These are phyloP conservation scores for Phymastichus coffea DNA, from an alignment of 1,140 invertebrate species.

Conservation along the genomic window DNA sequence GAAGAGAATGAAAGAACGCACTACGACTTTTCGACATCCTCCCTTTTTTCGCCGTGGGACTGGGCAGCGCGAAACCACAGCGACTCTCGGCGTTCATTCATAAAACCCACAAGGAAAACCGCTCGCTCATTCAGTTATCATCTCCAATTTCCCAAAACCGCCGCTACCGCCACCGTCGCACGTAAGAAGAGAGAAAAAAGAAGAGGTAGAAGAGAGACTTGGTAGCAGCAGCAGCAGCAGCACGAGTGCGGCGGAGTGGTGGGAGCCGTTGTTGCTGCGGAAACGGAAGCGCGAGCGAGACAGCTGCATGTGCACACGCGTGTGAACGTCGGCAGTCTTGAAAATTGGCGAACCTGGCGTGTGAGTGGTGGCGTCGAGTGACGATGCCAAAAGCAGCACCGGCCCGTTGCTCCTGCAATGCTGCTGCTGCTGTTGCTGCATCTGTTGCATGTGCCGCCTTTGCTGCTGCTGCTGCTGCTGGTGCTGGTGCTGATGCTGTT, in stretches of 20 bases:
- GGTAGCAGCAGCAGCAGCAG: constrained; percentile 23
- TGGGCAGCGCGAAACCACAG: too few species aligned
- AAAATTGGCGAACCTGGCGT: constrained; percentile 47
- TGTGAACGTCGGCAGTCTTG: constrained; percentile 40
- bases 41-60: too few species aligned
- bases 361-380: constrained; percentile 52
- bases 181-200: neutral
- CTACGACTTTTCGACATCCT: too few species aligned
- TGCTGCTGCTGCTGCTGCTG: constrained; percentile 30
- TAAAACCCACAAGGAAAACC: constrained; percentile 23
- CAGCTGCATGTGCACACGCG: constrained; percentile 16
- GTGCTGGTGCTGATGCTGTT: constrained; percentile 27
- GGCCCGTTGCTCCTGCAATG: constrained; percentile 13
- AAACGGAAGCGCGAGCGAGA: constrained; percentile 26
- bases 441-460: constrained; percentile 13
- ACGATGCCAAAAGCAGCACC: constrained; percentile 40
- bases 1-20: too few species aligned
- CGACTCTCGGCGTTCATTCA: too few species aligned
- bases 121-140: constrained; percentile 27
- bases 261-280: constrained; percentile 25
- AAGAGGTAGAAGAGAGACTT: neutral
- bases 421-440: constrained; percentile 13
- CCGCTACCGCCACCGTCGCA: neutral
- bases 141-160: constrained; percentile 17
- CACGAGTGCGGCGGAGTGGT: neutral